Evolutionary conservation across 2,888 invertebrate species (phyloP).

Genomic region (Miltochrista miniata): DNA sequence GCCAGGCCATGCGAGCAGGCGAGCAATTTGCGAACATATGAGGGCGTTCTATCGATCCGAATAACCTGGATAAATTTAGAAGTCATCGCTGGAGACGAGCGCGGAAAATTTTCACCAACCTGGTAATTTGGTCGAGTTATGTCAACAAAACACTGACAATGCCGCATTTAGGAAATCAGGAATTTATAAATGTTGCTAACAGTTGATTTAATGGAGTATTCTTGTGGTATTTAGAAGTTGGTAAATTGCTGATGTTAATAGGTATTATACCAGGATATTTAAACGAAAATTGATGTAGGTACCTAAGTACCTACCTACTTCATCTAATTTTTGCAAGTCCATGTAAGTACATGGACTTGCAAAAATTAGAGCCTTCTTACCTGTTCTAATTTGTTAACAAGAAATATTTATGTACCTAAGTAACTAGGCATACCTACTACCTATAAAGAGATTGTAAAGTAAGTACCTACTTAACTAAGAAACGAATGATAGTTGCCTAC

Average conservation of each 20-base stretch:
- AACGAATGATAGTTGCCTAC: no score
- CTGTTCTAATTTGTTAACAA: no score
- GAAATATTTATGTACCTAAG: no score
- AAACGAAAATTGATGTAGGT: not conserved
- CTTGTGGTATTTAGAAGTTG: not conserved
- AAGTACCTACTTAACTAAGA: no score
- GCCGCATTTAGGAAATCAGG: slow-evolving; percentile 22
- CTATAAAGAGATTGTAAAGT: no score
- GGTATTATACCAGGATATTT: not conserved
- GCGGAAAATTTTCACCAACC: not conserved
- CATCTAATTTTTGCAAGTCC: no score
- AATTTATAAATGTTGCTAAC: no score
- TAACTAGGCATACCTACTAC: no score
- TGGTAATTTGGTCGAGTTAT: slow-evolving; percentile 20
- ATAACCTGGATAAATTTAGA: slow-evolving; percentile 28
- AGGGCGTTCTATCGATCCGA: slow-evolving; percentile 53
- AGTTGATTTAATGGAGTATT: not conserved
- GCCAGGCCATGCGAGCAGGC: not conserved
- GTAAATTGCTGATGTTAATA: not conserved
- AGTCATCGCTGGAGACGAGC: slow-evolving; percentile 1
- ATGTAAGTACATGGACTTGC: no score
- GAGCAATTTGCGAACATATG: slow-evolving; percentile 42
- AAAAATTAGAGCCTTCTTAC: no score
- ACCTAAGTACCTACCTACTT: not conserved
- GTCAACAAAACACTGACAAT: slow-evolving; percentile 35